Percentiles rank a stretch among this genome's conserved stretches.
These are phyloP conservation scores for Gallinago nigripennis DNA, from an alignment of 2,797 vertebrate genomes.

Conservation along the genomic window DNA sequence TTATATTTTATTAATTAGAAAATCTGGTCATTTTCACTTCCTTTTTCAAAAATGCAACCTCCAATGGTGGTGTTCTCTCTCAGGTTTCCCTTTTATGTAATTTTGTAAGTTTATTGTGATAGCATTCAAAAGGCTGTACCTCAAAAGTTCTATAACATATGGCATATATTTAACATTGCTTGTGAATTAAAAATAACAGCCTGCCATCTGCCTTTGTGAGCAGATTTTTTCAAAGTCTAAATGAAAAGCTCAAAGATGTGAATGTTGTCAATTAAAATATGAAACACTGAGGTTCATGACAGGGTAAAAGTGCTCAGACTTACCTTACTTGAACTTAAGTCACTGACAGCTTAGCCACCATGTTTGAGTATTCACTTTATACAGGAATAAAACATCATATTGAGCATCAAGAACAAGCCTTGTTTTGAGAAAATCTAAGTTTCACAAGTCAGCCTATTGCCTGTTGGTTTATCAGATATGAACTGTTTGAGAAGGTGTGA, in stretches of 20 bases:
- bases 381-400: slow-evolving; percentile 6
- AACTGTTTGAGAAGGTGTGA: not conserved
- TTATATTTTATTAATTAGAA: slow-evolving; percentile 56
- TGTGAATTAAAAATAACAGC: slow-evolving; percentile 86
- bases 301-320: slow-evolving; percentile 70
- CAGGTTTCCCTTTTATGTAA: slow-evolving; percentile 78
- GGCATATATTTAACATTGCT: slow-evolving; percentile 85
- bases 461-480: not conserved
- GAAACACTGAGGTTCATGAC: slow-evolving; percentile 75
- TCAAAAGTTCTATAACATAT: slow-evolving; percentile 83
- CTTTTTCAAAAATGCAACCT: slow-evolving; percentile 72
- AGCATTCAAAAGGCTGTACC: slow-evolving; percentile 80
- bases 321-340: slow-evolving; percentile 65
- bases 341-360: not conserved
- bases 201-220: slow-evolving; percentile 83
- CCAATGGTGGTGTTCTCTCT: slow-evolving; percentile 64
- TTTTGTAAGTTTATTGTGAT: slow-evolving; percentile 79
- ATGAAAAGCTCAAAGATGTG: slow-evolving; percentile 79
- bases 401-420: not conserved
- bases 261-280: slow-evolving; percentile 85
- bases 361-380: slow-evolving; percentile 18
- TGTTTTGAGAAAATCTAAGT: slow-evolving; percentile 30
- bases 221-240: slow-evolving; percentile 82
- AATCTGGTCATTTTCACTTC: slow-evolving; percentile 69
- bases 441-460: slow-evolving; percentile 19